Conservation (phyloP, 2,797 vertebrate genomes). For the Poecilia gillii region DNA sequence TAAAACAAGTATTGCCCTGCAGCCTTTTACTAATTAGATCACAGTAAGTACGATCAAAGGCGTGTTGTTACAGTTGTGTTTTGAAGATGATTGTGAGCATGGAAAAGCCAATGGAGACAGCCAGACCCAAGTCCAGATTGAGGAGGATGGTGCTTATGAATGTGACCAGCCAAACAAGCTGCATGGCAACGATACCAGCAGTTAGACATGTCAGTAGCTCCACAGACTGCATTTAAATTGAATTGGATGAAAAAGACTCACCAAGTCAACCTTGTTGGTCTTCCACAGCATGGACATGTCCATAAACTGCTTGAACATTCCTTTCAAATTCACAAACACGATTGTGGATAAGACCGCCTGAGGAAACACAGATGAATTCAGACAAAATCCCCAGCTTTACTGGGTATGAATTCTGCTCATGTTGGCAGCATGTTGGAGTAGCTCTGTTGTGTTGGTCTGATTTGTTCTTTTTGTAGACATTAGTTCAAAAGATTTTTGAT, state of each 20-base stretch:
- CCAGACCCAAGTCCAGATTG: slow-evolving; percentile 92
- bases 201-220: slow-evolving; percentile 21
- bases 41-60: background rate
- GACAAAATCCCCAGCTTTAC: background rate
- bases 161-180: slow-evolving; percentile 93
- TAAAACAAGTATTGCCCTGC: background rate
- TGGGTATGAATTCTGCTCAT: background rate
- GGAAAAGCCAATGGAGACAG: slow-evolving; percentile 83
- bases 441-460: background rate
- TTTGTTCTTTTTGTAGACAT: background rate
- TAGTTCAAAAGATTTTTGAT: background rate
- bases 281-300: slow-evolving; percentile 87
- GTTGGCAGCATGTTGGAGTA: background rate
- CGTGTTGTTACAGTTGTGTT: slow-evolving; percentile 85
- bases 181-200: slow-evolving; percentile 30
- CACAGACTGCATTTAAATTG: background rate
- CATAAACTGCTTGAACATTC: slow-evolving; percentile 89
- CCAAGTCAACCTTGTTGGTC: slow-evolving; percentile 87
- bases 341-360: slow-evolving; percentile 91
- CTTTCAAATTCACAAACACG: slow-evolving; percentile 91
- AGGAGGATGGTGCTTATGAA: slow-evolving; percentile 86
- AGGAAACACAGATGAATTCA: slow-evolving; percentile 4
- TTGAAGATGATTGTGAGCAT: slow-evolving; percentile 90
- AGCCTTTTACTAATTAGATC: background rate
- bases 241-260: slow-evolving; percentile 55